Percentiles rank a stretch among this genome's conserved stretches.
Conservation (phyloP, 2,888 invertebrate species). For the Oasisia sp. region DNA sequence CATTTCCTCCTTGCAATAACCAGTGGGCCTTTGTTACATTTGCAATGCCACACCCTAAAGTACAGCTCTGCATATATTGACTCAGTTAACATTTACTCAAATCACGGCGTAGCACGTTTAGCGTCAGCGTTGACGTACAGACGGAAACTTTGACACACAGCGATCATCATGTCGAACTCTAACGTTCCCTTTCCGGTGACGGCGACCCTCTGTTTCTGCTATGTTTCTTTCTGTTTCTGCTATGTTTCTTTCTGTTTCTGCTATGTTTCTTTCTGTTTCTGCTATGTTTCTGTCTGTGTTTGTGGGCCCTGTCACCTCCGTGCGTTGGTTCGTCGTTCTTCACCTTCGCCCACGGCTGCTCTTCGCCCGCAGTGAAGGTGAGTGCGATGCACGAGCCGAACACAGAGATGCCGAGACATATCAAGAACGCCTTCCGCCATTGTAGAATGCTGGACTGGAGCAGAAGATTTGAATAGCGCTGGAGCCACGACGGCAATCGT, state of each 20-base stretch:
- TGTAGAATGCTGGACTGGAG: slow-evolving; percentile 25
- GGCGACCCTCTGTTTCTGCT: neutral
- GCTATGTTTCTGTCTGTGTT: neutral
- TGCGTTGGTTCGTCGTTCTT: neutral
- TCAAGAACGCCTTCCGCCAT: slow-evolving; percentile 43
- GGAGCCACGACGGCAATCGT: too few relatives aligned
- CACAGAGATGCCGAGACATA: slow-evolving; percentile 38
- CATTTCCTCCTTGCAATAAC: neutral
- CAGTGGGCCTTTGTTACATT: neutral
- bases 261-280: neutral
- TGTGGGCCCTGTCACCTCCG: neutral
- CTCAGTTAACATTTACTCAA: neutral
- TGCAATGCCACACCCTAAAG: neutral
- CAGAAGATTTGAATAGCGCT: neutral
- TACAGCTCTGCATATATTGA: neutral
- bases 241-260: too few relatives aligned
- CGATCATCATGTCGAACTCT: neutral
- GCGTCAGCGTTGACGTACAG: neutral
- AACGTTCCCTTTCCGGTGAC: neutral
- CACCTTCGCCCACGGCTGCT: neutral
- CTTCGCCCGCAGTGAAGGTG: neutral
- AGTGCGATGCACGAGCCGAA: slow-evolving; percentile 35
- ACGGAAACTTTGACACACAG: neutral
- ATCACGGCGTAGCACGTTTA: neutral
- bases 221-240: neutral